Base-by-base conservation (phyloP, 2,888 invertebrate genomes). In the Smittia sp. region DNA sequence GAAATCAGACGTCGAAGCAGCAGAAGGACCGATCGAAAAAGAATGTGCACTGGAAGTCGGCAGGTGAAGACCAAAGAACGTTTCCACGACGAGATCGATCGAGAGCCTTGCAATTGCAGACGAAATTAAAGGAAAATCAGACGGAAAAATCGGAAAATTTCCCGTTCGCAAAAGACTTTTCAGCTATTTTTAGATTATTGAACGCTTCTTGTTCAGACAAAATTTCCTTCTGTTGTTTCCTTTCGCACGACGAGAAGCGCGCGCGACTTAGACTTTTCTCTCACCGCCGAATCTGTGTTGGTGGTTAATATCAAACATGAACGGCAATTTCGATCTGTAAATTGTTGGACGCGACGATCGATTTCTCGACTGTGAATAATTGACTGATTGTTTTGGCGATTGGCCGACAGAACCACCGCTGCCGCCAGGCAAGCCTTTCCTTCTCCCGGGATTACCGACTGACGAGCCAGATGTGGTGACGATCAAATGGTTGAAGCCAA, bases 1-100 rank as follows among this genome's bases (percentile, higher is more conserved):
- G 89, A 80, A 89, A 89, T 84, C 83, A 86, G 80, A 84, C 86
- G 80, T 85, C 85, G 78, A 88, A 87, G 82, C 85, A 83, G 76
- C 84, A 84, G 80, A 83, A 83, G 81, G 82, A 82, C 78, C 83
- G 86, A 82, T 88, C 87, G 80, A 88, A 87, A 80, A 90, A 91
- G 84, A 90, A 89, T 85, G 89, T 91, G 78, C 91, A 90, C 84
- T 92, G 92, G 92, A 91, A 90, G 84, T 88, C 90, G 78, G 90
- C 92, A 90, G 92, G 92, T 92, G 89, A 84, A 76, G n/a, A n/a
- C n/a, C n/a, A n/a, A n/a, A n/a, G n/a, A n/a, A n/a, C n/a, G n/a
- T 81, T 78, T 79, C 77, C 76, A 78, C 78, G 79, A 80, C 79
- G 80, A 81, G 79, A 77, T 75, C 78, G 66, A 65, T 74, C 63